phyloP scores from a whole-genome alignment of 2,113 vertebrate species.

The Siniperca chuatsi region DNA sequence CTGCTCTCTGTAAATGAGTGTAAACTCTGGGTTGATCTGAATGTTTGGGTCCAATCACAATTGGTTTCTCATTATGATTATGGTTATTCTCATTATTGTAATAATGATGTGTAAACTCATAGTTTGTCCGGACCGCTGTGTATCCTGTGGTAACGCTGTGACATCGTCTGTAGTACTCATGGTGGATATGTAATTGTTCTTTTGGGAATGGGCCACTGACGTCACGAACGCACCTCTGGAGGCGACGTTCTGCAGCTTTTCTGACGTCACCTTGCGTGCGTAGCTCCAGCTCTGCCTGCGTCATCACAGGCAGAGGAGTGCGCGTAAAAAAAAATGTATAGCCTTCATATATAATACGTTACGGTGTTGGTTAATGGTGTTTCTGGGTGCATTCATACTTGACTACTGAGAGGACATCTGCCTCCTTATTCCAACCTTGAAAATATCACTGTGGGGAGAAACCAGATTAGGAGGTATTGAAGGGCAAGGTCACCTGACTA shows the following conservation, averaged over 20 bases:
- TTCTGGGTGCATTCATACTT: not conserved
- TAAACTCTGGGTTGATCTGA: not conserved
- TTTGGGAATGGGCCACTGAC: conserved; percentile 49
- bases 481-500: conserved; percentile 38
- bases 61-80: not conserved
- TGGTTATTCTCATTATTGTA: not conserved
- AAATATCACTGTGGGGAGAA: not conserved
- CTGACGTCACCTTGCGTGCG: conserved; percentile 66
- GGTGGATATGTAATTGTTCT: not conserved
- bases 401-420: not conserved
- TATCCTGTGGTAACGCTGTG: not conserved
- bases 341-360: not conserved
- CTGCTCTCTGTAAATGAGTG: not conserved
- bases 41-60: not conserved
- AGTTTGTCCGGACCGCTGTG: not conserved
- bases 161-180: not conserved
- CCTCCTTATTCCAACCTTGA: not conserved
- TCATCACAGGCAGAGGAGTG: conserved; percentile 32
- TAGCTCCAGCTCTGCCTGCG: conserved; percentile 19
- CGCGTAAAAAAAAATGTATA: conserved; percentile 3
- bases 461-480: not conserved
- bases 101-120: too few relatives aligned
- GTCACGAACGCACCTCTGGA: conserved; percentile 69
- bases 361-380: not conserved
- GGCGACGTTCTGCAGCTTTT: conserved; percentile 62